Conservation (phyloP, 2,113 vertebrate species). For the Cephalopterus ornatus region DNA sequence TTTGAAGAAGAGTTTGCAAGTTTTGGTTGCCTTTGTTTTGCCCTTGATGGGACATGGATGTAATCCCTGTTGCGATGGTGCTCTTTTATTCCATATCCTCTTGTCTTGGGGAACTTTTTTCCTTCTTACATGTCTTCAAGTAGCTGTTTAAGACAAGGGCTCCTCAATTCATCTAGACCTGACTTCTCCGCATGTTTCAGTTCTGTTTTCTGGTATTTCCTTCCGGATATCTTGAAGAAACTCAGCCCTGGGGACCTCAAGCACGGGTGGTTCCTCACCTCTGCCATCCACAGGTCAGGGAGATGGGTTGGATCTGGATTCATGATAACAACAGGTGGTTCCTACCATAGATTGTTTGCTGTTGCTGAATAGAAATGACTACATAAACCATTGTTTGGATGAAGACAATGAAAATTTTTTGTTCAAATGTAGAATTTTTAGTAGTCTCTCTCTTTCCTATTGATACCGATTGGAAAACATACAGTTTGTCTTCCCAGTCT, state of each 20-base stretch:
- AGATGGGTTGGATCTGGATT: neutral
- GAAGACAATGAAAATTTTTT: neutral
- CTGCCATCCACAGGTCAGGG: neutral
- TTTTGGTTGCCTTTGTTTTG: neutral
- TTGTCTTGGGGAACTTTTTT: neutral
- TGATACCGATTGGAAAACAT: neutral
- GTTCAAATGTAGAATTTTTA: neutral
- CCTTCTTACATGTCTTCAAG: neutral
- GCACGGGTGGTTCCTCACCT: neutral
- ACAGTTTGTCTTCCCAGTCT: neutral
- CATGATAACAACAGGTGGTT: neutral
- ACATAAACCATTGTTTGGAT: neutral
- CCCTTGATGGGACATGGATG: neutral
- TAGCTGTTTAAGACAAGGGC: neutral
- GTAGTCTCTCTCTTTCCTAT: neutral
- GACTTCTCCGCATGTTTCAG: neutral
- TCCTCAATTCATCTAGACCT: neutral
- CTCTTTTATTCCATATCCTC: neutral
- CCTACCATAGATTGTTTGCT: neutral
- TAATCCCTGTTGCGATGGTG: neutral
- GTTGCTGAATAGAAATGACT: neutral
- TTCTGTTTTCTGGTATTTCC: neutral
- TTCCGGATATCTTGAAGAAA: neutral
- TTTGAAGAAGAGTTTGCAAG: neutral
- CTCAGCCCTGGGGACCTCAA: rapidly evolving